phyloP scores from a whole-genome alignment of 1,140 invertebrate species.

The Diorhabda elongata region DNA sequence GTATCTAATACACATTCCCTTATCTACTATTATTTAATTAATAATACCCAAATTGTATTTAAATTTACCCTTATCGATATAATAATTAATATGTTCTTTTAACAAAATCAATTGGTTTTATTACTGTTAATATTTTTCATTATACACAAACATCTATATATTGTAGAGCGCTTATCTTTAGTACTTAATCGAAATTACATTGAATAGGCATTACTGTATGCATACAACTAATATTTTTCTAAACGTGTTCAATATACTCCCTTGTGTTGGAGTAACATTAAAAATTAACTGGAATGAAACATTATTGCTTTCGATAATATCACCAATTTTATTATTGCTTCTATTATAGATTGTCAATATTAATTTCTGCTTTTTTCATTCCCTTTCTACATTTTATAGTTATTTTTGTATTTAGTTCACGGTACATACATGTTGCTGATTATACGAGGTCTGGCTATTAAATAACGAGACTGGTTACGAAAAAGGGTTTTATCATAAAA shows the following conservation, averaged over 20 bases:
- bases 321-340: constrained; percentile 28
- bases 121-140: neutral
- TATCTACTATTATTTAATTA: neutral
- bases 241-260: constrained; percentile 4
- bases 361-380: constrained; percentile 21
- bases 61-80: no score
- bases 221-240: constrained; percentile 5
- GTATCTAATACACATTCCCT: neutral
- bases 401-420: no score
- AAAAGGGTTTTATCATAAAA: no score
- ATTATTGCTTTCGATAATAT: constrained; percentile 26
- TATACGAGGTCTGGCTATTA: no score
- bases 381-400: neutral
- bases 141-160: neutral
- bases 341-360: constrained; percentile 11
- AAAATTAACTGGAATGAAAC: constrained; percentile 23
- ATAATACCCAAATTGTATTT: neutral
- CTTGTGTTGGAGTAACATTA: constrained; percentile 4
- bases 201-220: neutral
- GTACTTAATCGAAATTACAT: constrained; percentile 10
- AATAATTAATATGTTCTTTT: neutral
- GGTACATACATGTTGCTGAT: no score
- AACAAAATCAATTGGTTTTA: constrained; percentile 5
- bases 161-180: neutral
- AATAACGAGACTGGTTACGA: no score